These are phyloP conservation scores for Rhadina sibilatrix DNA, from an alignment of 2,113 vertebrate species.

Conservation along the genomic window DNA sequence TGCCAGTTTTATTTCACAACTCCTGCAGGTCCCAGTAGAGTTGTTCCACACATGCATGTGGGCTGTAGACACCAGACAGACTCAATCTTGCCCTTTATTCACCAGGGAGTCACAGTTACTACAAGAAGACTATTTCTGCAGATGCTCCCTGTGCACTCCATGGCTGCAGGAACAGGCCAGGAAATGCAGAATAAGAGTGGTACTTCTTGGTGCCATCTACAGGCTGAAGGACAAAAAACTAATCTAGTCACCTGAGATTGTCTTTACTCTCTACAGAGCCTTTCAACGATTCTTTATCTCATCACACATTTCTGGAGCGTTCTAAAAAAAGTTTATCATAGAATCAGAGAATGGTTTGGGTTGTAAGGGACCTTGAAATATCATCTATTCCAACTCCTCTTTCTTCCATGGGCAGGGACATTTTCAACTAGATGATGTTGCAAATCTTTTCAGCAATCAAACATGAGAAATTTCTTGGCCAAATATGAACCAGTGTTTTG, in stretches of 20 bases:
- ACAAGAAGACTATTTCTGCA: not conserved
- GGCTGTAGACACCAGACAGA: not conserved
- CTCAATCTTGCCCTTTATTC: not conserved
- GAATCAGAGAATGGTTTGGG: not conserved
- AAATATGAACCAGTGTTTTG: not conserved
- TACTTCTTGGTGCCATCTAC: not conserved
- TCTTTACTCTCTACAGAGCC: not conserved
- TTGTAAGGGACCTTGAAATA: not conserved
- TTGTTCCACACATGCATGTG: not conserved
- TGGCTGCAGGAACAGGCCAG: not conserved
- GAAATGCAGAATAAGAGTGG: not conserved
- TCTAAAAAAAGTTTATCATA: not conserved
- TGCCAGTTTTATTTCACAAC: not conserved
- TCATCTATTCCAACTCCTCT: not conserved
- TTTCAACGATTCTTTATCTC: not conserved
- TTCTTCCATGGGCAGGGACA: not conserved
- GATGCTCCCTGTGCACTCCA: not conserved
- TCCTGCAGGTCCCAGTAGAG: not conserved
- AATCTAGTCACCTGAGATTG: not conserved
- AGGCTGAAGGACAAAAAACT: not conserved
- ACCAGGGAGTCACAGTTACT: not conserved
- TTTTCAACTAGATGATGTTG: not conserved
- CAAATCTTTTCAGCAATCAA: not conserved
- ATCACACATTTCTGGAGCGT: not conserved
- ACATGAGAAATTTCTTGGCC: not conserved